Percentiles rank a stretch among this genome's conserved stretches.
Evolutionary conservation across 1,140 invertebrate species (phyloP).

Genomic region (Macrobrachium rosenbergii): DNA sequence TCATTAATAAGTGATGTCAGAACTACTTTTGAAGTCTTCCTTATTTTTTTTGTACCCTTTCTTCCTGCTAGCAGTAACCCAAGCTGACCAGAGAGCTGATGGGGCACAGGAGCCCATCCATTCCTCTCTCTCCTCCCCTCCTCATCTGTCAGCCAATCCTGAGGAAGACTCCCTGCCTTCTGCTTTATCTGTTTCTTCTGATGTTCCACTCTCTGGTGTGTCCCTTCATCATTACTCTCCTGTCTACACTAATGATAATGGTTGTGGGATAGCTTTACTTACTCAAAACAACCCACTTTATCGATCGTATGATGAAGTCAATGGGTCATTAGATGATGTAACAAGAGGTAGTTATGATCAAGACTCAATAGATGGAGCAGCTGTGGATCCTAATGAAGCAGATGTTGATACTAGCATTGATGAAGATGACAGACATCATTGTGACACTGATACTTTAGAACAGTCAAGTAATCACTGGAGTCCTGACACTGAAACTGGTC

Average conservation of each 20-base stretch:
- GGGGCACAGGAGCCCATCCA: conserved; percentile 54
- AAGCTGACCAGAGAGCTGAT: conserved; percentile 50
- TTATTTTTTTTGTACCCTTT: conserved; percentile 41
- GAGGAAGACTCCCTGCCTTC: conserved; percentile 34
- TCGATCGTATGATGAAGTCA: conserved; percentile 64
- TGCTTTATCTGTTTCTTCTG: conserved; percentile 50
- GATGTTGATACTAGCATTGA: conserved; percentile 49
- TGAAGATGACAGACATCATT: conserved; percentile 27
- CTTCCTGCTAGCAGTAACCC: conserved; percentile 60
- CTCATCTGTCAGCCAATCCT: conserved; percentile 23
- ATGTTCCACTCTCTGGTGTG: conserved; percentile 34
- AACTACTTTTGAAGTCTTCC: conserved; percentile 26
- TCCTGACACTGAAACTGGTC: background rate
- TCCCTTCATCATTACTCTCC: conserved; percentile 28
- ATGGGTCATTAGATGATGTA: conserved; percentile 52
- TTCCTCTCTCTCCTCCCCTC: conserved; percentile 48
- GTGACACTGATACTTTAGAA: conserved; percentile 21
- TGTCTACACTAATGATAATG: conserved; percentile 35
- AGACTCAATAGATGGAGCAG: conserved; percentile 54
- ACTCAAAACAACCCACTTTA: conserved; percentile 63
- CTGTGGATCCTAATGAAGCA: conserved; percentile 35
- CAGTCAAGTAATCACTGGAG: conserved; percentile 18
- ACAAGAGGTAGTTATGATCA: conserved; percentile 41
- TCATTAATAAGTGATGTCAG: conserved; percentile 14
- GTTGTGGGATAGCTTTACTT: conserved; percentile 30